These are phyloP conservation scores for Hiodon tergisus DNA, from an alignment of 2,113 vertebrate species.

Conservation along the genomic window DNA sequence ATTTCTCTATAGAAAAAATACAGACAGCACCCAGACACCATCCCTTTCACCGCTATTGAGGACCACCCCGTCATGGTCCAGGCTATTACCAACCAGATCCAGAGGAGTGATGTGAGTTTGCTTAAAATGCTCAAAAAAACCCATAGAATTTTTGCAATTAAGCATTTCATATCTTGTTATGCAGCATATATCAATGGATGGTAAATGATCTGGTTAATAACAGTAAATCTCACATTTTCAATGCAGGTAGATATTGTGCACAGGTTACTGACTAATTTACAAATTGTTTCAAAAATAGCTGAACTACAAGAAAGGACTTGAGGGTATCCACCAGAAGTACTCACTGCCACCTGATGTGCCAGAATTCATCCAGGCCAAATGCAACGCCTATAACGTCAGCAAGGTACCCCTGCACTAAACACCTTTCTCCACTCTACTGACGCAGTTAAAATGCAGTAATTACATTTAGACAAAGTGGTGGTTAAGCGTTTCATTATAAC, in stretches of 20 bases:
- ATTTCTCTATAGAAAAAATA: conserved; percentile 75
- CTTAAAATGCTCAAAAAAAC: background rate
- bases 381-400: conserved; percentile 91
- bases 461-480: too few species aligned
- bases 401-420: conserved; percentile 59
- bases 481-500: too few species aligned
- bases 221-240: too few species aligned
- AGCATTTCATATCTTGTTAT: too few species aligned
- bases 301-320: conserved; percentile 84
- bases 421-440: background rate
- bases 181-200: too few species aligned
- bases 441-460: too few species aligned
- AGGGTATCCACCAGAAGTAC: conserved; percentile 84
- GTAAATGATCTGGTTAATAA: too few species aligned
- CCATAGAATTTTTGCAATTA: too few species aligned
- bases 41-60: conserved; percentile 80
- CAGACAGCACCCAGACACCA: conserved; percentile 74
- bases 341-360: conserved; percentile 81
- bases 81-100: conserved; percentile 80
- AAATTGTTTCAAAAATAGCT: conserved; percentile 54
- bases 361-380: conserved; percentile 83
- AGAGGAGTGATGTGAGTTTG: conserved; percentile 81
- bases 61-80: conserved; percentile 78
- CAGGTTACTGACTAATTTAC: background rate
- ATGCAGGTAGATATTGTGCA: too few species aligned